phyloP scores from a whole-genome alignment of 1,140 invertebrate species.

The Scylla paramamosain region DNA sequence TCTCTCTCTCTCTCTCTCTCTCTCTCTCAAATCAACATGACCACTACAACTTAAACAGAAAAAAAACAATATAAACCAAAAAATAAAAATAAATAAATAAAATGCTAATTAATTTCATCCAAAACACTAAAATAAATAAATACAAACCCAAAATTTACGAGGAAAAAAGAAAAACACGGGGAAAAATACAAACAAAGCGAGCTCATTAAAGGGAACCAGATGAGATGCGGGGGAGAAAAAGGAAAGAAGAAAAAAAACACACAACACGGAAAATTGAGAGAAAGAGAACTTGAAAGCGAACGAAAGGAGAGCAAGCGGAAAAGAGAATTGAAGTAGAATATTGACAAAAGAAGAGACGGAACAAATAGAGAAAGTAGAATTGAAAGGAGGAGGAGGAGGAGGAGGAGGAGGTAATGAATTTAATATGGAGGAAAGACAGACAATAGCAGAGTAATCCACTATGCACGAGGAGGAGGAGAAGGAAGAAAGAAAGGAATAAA shows the following conservation, averaged over 20 bases:
- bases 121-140: too few relatives aligned
- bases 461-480: too few relatives aligned
- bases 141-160: too few relatives aligned
- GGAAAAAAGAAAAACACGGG: not conserved
- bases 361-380: not conserved
- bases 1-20: too few relatives aligned
- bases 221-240: not conserved
- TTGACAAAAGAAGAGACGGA: not conserved
- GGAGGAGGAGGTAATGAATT: not conserved
- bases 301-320: not conserved
- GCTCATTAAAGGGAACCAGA: not conserved
- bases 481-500: too few relatives aligned
- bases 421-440: too few relatives aligned
- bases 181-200: not conserved
- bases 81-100: too few relatives aligned
- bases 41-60: too few relatives aligned
- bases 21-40: too few relatives aligned
- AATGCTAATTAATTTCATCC: too few relatives aligned
- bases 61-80: too few relatives aligned
- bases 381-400: not conserved
- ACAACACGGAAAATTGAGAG: not conserved
- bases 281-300: not conserved
- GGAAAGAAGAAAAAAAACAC: not conserved
- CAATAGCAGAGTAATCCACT: too few relatives aligned
- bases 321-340: not conserved